phyloP scores from a whole-genome alignment of 2,888 invertebrate species.

The Amblyjoppa fuscipennis region DNA sequence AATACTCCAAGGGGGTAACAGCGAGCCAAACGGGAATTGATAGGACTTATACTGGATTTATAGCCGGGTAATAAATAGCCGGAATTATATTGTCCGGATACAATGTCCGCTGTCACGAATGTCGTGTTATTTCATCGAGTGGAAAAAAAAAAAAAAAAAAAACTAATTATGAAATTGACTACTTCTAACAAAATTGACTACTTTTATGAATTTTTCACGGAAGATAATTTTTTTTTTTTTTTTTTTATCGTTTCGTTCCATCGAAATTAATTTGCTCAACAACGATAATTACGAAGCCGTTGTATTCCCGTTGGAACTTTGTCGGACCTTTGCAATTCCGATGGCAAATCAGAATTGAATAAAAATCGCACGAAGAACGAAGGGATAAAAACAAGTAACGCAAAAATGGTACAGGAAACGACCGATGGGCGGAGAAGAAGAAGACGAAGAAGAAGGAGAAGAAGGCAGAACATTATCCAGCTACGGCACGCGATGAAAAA shows the following conservation, averaged over 20 bases:
- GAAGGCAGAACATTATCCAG: not conserved
- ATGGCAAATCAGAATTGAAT: slow-evolving; percentile 10
- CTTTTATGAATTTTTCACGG: not conserved
- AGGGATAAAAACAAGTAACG: slow-evolving; percentile 1
- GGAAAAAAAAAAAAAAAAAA: slow-evolving; percentile 3
- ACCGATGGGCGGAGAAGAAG: not conserved
- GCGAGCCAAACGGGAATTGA: slow-evolving; percentile 2
- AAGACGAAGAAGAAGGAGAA: not conserved
- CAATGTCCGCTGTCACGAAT: not conserved
- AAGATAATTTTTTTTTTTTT: not conserved
- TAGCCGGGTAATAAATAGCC: not conserved
- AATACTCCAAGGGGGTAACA: not conserved
- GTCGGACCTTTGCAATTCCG: slow-evolving; percentile 19
- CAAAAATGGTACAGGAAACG: slow-evolving; percentile 4
- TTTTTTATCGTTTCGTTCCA: not conserved
- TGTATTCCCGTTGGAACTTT: not conserved
- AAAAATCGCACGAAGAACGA: not conserved
- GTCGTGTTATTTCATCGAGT: not conserved
- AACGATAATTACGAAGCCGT: not conserved
- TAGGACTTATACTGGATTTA: not conserved
- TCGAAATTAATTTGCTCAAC: slow-evolving; percentile 6
- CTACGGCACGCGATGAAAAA: slow-evolving; percentile 20
- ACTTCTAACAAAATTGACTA: too few relatives aligned
- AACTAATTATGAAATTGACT: not conserved
- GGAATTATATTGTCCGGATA: not conserved